Evolutionary conservation across 1,140 invertebrate species (phyloP).

Genomic region (Littorina saxatilis): DNA sequence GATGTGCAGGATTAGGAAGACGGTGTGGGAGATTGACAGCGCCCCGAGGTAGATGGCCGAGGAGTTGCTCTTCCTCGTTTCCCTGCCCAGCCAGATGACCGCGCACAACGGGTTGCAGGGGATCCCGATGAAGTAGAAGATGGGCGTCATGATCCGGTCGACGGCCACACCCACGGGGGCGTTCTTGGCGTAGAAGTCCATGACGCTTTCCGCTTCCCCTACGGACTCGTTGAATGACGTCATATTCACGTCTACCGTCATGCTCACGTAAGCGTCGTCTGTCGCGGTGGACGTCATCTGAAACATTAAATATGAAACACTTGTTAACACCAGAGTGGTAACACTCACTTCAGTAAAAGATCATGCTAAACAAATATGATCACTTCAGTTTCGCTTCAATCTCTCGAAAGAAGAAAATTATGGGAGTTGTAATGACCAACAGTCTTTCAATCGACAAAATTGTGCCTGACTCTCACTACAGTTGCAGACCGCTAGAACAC

Average conservation of each 20-base stretch:
- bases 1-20: slow-evolving; percentile 66
- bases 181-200: slow-evolving; percentile 31
- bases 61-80: slow-evolving; percentile 65
- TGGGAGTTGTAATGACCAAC: too few relatives aligned
- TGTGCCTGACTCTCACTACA: too few relatives aligned
- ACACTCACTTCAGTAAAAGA: too few relatives aligned
- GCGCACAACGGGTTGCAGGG: slow-evolving; percentile 66
- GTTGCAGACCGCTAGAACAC: too few relatives aligned
- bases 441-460: too few relatives aligned
- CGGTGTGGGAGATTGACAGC: slow-evolving; percentile 65
- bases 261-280: not conserved
- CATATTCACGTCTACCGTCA: slow-evolving; percentile 6
- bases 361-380: too few relatives aligned
- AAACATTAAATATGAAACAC: not conserved
- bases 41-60: slow-evolving; percentile 72
- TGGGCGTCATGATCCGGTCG: slow-evolving; percentile 59
- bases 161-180: slow-evolving; percentile 52
- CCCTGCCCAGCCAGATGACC: slow-evolving; percentile 65
- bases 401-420: not conserved
- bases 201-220: not conserved
- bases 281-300: not conserved
- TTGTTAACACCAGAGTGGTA: not conserved
- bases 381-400: too few relatives aligned
- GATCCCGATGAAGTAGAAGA: slow-evolving; percentile 70
- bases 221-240: not conserved